Conservation (phyloP, 2,113 vertebrate genomes). For the Lucifuga dentata region DNA sequence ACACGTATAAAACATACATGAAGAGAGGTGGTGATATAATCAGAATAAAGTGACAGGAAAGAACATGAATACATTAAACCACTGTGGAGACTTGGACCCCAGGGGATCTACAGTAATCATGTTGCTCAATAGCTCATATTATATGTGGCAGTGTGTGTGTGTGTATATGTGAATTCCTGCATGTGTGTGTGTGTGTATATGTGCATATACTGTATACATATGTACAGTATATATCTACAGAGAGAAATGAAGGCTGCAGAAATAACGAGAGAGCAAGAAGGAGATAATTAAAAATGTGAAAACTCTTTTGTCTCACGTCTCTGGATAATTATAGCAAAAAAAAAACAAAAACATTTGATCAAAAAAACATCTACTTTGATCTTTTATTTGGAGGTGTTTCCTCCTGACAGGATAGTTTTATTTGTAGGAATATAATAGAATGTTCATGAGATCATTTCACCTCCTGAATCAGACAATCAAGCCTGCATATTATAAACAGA, state of each 20-base stretch:
- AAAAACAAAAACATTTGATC: constrained; percentile 5
- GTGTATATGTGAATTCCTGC: constrained; percentile 21
- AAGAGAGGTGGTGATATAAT: constrained; percentile 6
- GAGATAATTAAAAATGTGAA: constrained; percentile 25
- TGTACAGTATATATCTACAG: no score
- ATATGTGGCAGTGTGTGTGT: constrained; percentile 20
- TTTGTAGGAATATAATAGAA: neutral
- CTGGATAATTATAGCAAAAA: no score
- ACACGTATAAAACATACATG: constrained; percentile 14
- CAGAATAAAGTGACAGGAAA: constrained; percentile 2
- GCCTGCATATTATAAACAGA: no score
- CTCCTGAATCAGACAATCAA: neutral
- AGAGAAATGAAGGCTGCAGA: neutral
- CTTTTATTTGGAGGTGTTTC: neutral
- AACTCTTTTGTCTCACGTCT: no score
- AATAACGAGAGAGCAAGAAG: constrained; percentile 12
- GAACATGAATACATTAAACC: neutral
- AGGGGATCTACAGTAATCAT: constrained; percentile 47
- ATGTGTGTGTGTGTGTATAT: constrained; percentile 7
- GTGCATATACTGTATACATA: neutral
- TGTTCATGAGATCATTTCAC: neutral
- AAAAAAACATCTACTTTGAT: constrained; percentile 1
- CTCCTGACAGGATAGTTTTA: neutral
- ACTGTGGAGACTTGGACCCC: constrained; percentile 2
- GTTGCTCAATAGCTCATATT: constrained; percentile 52